Conservation (phyloP, 1,140 invertebrate species). For the Pararge aegeria region DNA sequence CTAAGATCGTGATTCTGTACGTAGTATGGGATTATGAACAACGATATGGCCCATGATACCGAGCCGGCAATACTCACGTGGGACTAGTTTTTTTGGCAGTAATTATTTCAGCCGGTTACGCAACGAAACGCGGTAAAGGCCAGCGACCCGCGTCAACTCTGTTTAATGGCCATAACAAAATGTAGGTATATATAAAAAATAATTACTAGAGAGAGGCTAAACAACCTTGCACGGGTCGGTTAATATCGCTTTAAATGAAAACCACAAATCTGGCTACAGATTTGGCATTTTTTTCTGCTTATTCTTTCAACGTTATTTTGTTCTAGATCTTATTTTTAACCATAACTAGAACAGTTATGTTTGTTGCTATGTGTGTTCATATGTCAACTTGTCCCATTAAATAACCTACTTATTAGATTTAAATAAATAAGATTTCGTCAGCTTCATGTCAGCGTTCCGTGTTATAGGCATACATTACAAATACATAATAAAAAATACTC, state of each 20-base stretch:
- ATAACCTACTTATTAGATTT: too few relatives aligned
- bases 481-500: too few relatives aligned
- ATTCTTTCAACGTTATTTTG: too few relatives aligned
- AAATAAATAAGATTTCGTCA: too few relatives aligned
- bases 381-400: too few relatives aligned
- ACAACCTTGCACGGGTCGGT: constrained; percentile 21
- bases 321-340: too few relatives aligned
- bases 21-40: too few relatives aligned
- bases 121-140: constrained; percentile 55
- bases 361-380: too few relatives aligned
- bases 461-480: too few relatives aligned
- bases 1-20: too few relatives aligned
- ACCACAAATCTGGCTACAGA: background rate
- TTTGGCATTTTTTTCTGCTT: background rate
- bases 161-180: constrained; percentile 56
- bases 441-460: too few relatives aligned
- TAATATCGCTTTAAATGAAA: constrained; percentile 8
- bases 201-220: constrained; percentile 38
- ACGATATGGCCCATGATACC: background rate
- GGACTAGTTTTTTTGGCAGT: constrained; percentile 55
- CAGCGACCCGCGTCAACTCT: constrained; percentile 53
- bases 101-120: constrained; percentile 63
- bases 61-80: constrained; percentile 2
- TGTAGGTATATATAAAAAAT: constrained; percentile 50
- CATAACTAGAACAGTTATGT: background rate